phyloP scores from a whole-genome alignment of 2,113 vertebrate genomes.

The Grammomys dolichurus region DNA sequence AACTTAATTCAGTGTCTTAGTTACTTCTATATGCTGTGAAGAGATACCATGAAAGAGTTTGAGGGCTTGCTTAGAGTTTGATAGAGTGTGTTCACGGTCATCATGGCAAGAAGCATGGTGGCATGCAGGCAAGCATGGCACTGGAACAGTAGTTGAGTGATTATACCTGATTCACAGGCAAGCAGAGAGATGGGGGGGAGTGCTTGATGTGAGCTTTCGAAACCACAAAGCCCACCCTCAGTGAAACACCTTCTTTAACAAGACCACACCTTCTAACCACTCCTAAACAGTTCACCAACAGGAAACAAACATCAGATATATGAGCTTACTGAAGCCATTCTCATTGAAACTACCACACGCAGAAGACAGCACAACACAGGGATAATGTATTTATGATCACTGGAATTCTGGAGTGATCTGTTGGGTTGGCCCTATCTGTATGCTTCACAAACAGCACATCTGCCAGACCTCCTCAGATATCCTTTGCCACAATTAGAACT shows the following conservation, averaged over 20 bases:
- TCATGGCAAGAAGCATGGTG: background rate
- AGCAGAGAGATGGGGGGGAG: background rate
- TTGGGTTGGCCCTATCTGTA: background rate
- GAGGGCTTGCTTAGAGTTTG: background rate
- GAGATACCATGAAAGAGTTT: background rate
- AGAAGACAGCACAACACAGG: background rate
- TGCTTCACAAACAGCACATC: background rate
- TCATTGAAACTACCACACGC: background rate
- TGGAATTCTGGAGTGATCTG: background rate
- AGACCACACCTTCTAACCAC: background rate
- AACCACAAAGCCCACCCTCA: background rate
- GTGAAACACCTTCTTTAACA: background rate
- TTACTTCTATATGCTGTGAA: background rate
- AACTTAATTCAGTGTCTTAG: conserved; percentile 3
- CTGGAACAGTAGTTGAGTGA: background rate
- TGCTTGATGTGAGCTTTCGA: no score
- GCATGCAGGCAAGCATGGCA: background rate
- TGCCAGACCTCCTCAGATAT: background rate
- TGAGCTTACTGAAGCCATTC: background rate
- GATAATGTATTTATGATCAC: background rate
- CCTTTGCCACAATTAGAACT: background rate
- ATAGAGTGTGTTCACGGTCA: background rate
- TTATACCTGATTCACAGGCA: background rate
- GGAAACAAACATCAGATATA: background rate
- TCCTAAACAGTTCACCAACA: background rate